Base-by-base conservation (phyloP, 1,140 invertebrate genomes). In the Antheraea mylitta region DNA sequence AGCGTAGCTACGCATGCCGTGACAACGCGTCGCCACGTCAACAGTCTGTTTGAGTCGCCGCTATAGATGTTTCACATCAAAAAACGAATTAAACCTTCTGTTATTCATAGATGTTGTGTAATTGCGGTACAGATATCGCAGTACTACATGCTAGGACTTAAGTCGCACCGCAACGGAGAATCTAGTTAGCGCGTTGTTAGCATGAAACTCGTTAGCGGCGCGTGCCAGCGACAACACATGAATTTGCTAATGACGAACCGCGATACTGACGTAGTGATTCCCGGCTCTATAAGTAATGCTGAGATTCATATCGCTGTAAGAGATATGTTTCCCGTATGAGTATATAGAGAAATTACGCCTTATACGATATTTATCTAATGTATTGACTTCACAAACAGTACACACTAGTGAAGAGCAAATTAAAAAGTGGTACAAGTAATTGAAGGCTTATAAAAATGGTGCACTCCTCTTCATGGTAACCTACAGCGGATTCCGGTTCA, bases 171-270 rank as follows among this genome's bases (percentile, higher is more conserved):
- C 66, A 64, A 42, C 38, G 38, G 76, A 78, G 84, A 85, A 86
- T 88, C 85, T 80, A 85, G 88, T 90, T 90, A 86, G 87, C 85
- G 79, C 85, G 80, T 90, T 83, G 87, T 89, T 89, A 89, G 83
- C 79, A 83, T 80, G 86, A 84, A 83, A 81, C 86, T 89, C 84
- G 87, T 89, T 89, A 89, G 85, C 81, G 84, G 76, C 79, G 82
- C 80, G 80, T 82, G 84, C 76, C 79, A 80, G 73, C 84, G 86
- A 87, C 86, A 89, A 85, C 76, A 81, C 85, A 87, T 87, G 85
- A 87, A 91, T 91, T 87, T 80, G 86, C 82, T 91, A 89, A 91
- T 91, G 89, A 89, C 86, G 83, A 79, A 73, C 70, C 65, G 53
- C 65, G 64, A 64, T 70, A 73, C 64, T 67, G 6, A 58, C 7